These are phyloP conservation scores for Drosophila ercepeae DNA, from an alignment of 1,140 invertebrate species.

Conservation along the genomic window DNA sequence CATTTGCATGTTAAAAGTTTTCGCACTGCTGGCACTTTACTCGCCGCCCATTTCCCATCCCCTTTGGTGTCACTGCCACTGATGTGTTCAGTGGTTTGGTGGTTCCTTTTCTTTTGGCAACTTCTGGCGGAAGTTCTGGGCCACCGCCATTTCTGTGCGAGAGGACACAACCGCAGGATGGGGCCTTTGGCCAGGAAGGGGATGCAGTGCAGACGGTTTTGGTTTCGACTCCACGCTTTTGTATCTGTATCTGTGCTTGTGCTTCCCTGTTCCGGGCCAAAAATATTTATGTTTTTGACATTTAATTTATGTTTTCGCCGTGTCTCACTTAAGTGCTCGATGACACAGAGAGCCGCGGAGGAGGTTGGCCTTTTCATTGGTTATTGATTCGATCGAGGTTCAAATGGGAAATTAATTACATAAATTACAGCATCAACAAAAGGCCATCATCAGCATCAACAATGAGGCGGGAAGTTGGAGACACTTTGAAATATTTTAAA, in stretches of 20 bases:
- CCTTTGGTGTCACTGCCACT: constrained; percentile 19
- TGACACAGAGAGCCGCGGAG: constrained; percentile 24
- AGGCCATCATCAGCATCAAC: neutral
- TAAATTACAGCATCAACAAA: neutral
- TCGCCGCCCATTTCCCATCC: constrained; percentile 19
- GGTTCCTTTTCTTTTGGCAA: constrained; percentile 45
- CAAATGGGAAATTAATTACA: neutral
- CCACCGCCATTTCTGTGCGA: constrained; percentile 58
- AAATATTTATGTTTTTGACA: constrained; percentile 50
- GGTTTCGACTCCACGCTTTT: neutral
- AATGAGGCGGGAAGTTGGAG: neutral
- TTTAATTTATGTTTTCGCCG: constrained; percentile 50
- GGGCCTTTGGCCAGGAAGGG: constrained; percentile 16
- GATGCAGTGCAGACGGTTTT: constrained; percentile 12
- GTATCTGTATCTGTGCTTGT: neutral
- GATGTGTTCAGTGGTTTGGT: constrained; percentile 60
- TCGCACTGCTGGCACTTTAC: constrained; percentile 74
- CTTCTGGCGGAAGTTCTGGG: constrained; percentile 60
- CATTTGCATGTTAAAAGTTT: constrained; percentile 81
- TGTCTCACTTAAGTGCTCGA: constrained; percentile 34
- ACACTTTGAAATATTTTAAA: neutral
- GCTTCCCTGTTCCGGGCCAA: constrained; percentile 6
- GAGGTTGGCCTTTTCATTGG: constrained; percentile 4
- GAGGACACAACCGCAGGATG: constrained; percentile 2
- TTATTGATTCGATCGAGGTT: constrained; percentile 2